phyloP scores from a whole-genome alignment of 2,797 vertebrate species.

The Sebastiscus tertius region DNA sequence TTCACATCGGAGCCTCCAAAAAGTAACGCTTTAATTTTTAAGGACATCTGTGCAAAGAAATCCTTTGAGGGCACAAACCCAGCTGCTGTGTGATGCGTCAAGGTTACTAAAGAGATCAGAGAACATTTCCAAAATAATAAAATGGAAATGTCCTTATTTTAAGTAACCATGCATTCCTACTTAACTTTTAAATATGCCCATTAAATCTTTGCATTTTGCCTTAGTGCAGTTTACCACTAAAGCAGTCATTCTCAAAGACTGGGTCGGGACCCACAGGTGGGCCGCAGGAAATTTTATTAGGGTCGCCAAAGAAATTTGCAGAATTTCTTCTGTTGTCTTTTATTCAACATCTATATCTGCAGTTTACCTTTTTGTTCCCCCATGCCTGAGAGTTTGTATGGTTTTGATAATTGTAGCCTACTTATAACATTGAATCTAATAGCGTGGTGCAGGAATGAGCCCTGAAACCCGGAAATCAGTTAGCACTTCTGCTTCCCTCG shows the following conservation, averaged over 20 bases:
- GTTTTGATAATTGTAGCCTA: no score
- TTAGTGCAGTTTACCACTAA: background rate
- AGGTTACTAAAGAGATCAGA: constrained; percentile 19
- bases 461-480: no score
- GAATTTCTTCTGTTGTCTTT: no score
- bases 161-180: background rate
- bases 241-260: background rate
- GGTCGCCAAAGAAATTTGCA: no score
- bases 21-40: background rate
- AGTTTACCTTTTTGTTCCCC: no score
- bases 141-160: background rate
- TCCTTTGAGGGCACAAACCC: constrained; percentile 5
- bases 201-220: background rate
- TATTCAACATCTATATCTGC: no score
- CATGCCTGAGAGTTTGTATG: no score
- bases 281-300: no score
- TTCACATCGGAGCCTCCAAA: background rate
- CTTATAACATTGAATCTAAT: no score
- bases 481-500: no score
- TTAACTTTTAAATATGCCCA: background rate
- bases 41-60: constrained; percentile 14
- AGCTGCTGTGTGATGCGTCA: constrained; percentile 1
- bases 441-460: no score
- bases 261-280: no score
- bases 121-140: background rate